phyloP scores from a whole-genome alignment of 2,113 vertebrate species.

The Bagarius yarrelli region DNA sequence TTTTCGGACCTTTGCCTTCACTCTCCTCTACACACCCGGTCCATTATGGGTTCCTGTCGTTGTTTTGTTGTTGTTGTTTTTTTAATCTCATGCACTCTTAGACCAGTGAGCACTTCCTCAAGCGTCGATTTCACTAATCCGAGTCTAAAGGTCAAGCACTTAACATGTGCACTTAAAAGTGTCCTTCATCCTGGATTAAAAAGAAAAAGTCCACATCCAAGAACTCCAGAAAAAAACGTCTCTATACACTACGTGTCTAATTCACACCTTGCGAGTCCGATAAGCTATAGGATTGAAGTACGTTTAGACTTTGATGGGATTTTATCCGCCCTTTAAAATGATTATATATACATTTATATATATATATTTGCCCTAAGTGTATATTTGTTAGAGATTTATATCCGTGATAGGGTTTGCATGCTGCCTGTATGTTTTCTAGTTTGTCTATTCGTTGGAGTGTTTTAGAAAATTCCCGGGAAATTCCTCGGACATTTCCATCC shows the following conservation, averaged over 20 bases:
- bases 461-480: constrained; percentile 43
- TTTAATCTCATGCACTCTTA: constrained; percentile 44
- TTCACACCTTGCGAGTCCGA: constrained; percentile 61
- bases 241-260: constrained; percentile 51
- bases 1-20: background rate
- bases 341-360: no score
- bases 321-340: constrained; percentile 11
- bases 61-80: background rate
- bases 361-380: constrained; percentile 66
- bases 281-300: constrained; percentile 63
- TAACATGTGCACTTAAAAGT: constrained; percentile 55
- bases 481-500: constrained; percentile 21
- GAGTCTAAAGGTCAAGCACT: constrained; percentile 53
- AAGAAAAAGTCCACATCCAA: constrained; percentile 27
- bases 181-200: background rate
- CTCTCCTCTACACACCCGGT: background rate
- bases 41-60: background rate
- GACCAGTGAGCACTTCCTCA: constrained; percentile 65
- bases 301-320: constrained; percentile 26
- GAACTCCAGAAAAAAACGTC: constrained; percentile 20
- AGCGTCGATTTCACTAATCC: constrained; percentile 54
- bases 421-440: constrained; percentile 68
- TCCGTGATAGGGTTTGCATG: constrained; percentile 71
- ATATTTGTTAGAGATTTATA: constrained; percentile 65
- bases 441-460: constrained; percentile 61